Base-by-base conservation (phyloP, 2,797 vertebrate genomes). In the Fistularia commersonii region DNA sequence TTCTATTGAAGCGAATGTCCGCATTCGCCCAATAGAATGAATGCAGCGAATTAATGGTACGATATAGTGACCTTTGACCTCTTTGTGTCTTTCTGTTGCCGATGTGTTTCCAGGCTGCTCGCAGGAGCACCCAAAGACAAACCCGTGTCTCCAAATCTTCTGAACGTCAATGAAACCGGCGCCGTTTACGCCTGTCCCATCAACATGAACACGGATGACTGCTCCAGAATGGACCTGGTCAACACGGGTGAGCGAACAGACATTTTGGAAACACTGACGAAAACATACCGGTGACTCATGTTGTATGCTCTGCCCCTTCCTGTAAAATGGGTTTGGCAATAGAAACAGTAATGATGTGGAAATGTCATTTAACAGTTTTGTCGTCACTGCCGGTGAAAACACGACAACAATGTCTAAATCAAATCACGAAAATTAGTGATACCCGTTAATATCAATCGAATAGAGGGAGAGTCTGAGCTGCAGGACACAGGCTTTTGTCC, bases 111-210 rank as follows among this genome's bases (percentile, higher is more conserved):
- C 80, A 98, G 96, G 59, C 87, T 98, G 48, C 86, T 99, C 42
- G 76, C 83, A 0, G 96, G 96, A 33, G 95, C 96, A 0, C 96
- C 96, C 8, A 92, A 74, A 55, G 94, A 96, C 6, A 77, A 82
- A 14, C 87, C 92, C 0, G 3, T 69, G 6, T 66, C 77, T 0
- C 72, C 87, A 11, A 80, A n/a, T n/a, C n/a, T n/a, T n/a, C n/a
- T 64, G 32, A 81, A 91, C 1, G 87, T 92, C 62, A 94, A 93
- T 0, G 90, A 93, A 54, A 97, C 93, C 0, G 96, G 96, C 0
- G 93, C 93, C 0, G 85, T 97, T 53, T 99, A 96, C 66, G 88
- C 90, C 61, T 99, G 96, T 57, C 96, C 96, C 43, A 74, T 98
- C 36, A 91, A 81, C 1, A 54, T 53, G 0, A 52, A 65, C 11